Evolutionary conservation across 2,113 vertebrate species (phyloP).

Genomic region (Laticauda colubrina): DNA sequence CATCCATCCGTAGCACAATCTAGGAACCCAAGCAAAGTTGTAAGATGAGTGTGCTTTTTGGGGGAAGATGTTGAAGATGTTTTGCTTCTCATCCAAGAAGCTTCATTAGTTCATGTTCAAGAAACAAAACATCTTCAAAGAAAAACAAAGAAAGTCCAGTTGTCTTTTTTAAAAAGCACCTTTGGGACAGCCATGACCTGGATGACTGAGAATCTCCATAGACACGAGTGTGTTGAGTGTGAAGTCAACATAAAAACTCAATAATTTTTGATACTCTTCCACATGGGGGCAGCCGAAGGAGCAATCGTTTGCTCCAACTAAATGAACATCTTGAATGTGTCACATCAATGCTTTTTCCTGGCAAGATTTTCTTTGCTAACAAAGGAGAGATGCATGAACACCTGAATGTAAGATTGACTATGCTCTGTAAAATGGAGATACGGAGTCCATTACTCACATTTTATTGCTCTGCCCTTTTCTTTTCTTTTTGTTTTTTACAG

Average conservation of each 20-base stretch:
- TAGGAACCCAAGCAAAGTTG: background rate
- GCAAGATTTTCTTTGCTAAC: background rate
- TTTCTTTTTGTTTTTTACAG: background rate
- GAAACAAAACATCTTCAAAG: too few species aligned
- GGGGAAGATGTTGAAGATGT: too few species aligned
- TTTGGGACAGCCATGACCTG: background rate
- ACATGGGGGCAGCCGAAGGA: background rate
- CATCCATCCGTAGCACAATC: background rate
- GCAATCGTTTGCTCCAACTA: background rate
- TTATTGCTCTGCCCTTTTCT: background rate
- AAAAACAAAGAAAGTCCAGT: too few species aligned
- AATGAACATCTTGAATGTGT: background rate
- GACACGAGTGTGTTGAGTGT: background rate
- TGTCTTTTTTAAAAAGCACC: background rate
- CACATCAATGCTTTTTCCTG: background rate
- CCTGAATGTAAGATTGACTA: background rate
- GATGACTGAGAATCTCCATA: background rate
- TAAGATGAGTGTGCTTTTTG: background rate
- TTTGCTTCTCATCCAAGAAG: too few species aligned
- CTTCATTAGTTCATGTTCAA: too few species aligned
- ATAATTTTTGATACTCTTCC: background rate
- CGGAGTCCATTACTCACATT: background rate
- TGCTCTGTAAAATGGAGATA: background rate
- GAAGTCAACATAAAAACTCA: background rate
- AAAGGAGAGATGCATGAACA: background rate